Evolutionary conservation across 2,888 invertebrate species (phyloP), one percentile per base, ranked within the genome.

Genomic region (Sminthurides aquaticus): DNA sequence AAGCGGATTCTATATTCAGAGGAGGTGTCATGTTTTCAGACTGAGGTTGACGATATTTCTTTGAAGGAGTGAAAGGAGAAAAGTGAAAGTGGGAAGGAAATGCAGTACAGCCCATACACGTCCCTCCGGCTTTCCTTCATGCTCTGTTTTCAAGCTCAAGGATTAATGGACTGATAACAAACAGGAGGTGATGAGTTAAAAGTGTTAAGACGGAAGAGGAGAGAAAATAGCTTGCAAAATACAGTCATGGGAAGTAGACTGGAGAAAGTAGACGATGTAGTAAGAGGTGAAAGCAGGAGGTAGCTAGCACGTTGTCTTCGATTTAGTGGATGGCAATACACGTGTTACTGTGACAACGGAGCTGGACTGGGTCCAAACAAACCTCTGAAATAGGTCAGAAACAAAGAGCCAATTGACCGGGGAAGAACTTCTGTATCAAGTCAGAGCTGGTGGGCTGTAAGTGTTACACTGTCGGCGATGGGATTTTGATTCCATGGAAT

Each of bases 331-430:
- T 5, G 15, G 22, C 11, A 52, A 52, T 20, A 20, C 20, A 52
- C 52, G 8, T 18, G 52, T 52, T 52, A 52, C 52, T 52, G 52
- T 52, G 52, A 52, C 52, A 52, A 52, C 52, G 52, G 43, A 52
- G 52, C 11, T 20, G 52, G 52, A 52, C 18, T 8, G 5, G 20
- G 22, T 15, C 52, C 52, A 52, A 52, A 52, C 52, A 52, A 11
- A 18, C 11, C 5, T 15, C 3, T 52, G 52, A 52, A 18, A 52
- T 52, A 52, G 52, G 52, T 52, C 52, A 52, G 52, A 52, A 5
- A 15, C 20, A 52, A 20, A 52, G 52, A 52, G 52, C 52, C 52
- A 52, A 52, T 52, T 52, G 52, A 52, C 20, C 8, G 52, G 5
- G n/a, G n/a, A n/a, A n/a, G n/a, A n/a, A n/a, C n/a, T n/a, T n/a